These are phyloP conservation scores for Cassiopea andromeda DNA, from an alignment of 30 jellyfish, hydroid and myxozoan genomes.

Conservation along the genomic window DNA sequence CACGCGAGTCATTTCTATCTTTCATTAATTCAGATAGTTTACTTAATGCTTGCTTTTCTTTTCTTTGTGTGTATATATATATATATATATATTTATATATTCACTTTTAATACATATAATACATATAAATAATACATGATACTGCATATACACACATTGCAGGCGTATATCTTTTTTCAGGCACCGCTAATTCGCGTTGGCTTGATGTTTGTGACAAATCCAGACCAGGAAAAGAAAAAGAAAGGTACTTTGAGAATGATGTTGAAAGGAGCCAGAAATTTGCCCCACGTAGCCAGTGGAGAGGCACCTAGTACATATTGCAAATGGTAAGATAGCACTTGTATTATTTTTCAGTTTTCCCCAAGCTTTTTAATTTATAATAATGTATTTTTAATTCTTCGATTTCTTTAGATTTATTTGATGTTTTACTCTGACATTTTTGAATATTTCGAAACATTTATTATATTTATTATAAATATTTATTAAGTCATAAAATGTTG, in stretches of 20 bases:
- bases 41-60: too few species aligned
- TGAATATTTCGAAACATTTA: too few species aligned
- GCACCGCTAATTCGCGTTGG: conserved; percentile 69
- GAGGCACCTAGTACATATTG: conserved; percentile 88
- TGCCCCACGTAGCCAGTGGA: conserved; percentile 56
- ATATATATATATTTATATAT: too few species aligned
- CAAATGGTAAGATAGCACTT: conserved; percentile 70
- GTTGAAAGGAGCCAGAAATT: conserved; percentile 77
- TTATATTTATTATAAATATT: too few species aligned
- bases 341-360: background rate
- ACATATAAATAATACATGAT: too few species aligned
- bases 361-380: background rate
- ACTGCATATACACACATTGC: background rate
- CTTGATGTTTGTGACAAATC: conserved; percentile 39
- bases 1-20: too few species aligned
- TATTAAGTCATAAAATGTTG: background rate
- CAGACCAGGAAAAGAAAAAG: conserved; percentile 59
- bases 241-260: conserved; percentile 69
- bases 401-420: background rate
- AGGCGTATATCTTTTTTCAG: conserved; percentile 5
- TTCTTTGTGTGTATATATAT: too few species aligned
- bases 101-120: too few species aligned
- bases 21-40: too few species aligned
- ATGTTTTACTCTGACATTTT: too few species aligned
- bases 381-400: too few species aligned